Evolutionary conservation across 1,140 invertebrate species (phyloP), one percentile per base, ranked within the genome.

Genomic region (Belonocnema kinseyi): DNA sequence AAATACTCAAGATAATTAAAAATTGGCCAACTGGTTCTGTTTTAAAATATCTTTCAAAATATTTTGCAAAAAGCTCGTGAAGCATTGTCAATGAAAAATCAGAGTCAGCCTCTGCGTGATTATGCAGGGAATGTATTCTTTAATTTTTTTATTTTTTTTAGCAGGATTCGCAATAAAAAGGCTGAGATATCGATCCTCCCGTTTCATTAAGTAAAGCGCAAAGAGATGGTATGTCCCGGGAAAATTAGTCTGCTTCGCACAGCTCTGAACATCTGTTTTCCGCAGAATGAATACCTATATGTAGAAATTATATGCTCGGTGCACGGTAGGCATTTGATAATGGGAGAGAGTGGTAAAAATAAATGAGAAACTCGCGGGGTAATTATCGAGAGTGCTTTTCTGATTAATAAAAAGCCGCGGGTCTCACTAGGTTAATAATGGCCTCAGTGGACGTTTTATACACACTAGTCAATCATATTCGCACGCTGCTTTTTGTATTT

Each of bases 221-320:
- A 66, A 66, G 33, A 66, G 61, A 46, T 66, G 61, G 61, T 66
- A 66, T 66, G 61, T 66, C 61, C 61, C 61, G 61, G 61, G 40
- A 66, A 66, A 66, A 66, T 66, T 66, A 66, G 61, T 40, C 61
- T 66, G 61, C 61, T 66, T 40, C 61, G 33, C 61, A n/a, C 33
- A 66, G 14, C 61, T 66, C 61, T 66, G 61, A 66, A 66, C 61
- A 66, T 66, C 61, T 66, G 61, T 66, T 46, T 66, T 66, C 61
- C 26, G 61, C 61, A 66, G 61, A n/a, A 66, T 66, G 40, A 16
- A 33, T 26, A 66, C 14, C 61, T 66, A 66, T 66, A 66, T 66
- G 61, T 33, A 46, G 61, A 66, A 66, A 66, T 66, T 66, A 66
- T 66, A 33, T 66, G 61, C 61, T 40, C 26, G 61, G 14, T 66